Base-by-base conservation (phyloP, 1,140 invertebrate genomes). In the Bathynomus jamesi region DNA sequence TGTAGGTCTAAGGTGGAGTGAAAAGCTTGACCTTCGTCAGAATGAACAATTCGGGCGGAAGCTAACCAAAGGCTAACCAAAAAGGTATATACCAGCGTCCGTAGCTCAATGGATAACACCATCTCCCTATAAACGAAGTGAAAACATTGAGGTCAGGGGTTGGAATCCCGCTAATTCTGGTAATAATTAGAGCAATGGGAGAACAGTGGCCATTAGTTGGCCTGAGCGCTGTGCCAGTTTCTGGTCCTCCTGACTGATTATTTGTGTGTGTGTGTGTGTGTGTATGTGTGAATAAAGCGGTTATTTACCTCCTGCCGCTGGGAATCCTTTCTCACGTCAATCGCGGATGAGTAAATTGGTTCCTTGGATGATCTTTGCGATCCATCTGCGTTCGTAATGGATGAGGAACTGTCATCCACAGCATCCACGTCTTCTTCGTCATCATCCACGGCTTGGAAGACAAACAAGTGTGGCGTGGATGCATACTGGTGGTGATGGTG, bases 291-390 rank as follows among this genome's bases (percentile, higher is more conserved):
- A 8, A 17, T 40, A 40, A 40, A 40, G n/a, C n/a, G n/a, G n/a
- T n/a, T n/a, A n/a, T n/a, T 67, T 32, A 77, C 75, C 72, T 77
- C 75, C 28, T 66, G 70, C 13, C 62, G 74, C 27, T 78, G 76
- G 69, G 79, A 76, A 8, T 79, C 62, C 40, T 80, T 79, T 27
- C 80, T 77, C 21, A 79, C 74, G 61, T 81, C 80, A 53, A 80
- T 80, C 7, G 82, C 78, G 11, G 78, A 78, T 17, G 76, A 78
- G 60, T 78, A 78, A 28, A 78, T 78, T 10, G 78, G 76, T 25
- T 78, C 78, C 40, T 75, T 73, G 32, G 29, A 40, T 40, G 32
- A 40, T 17, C 32, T 40, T 17, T 40, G 32, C 7, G 32, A 40
- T 8, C 32, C 32, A 7, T 40, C 32, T 7, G 32, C 32, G 32